phyloP scores from a whole-genome alignment of 2,113 vertebrate species.

The Numenius arquata region DNA sequence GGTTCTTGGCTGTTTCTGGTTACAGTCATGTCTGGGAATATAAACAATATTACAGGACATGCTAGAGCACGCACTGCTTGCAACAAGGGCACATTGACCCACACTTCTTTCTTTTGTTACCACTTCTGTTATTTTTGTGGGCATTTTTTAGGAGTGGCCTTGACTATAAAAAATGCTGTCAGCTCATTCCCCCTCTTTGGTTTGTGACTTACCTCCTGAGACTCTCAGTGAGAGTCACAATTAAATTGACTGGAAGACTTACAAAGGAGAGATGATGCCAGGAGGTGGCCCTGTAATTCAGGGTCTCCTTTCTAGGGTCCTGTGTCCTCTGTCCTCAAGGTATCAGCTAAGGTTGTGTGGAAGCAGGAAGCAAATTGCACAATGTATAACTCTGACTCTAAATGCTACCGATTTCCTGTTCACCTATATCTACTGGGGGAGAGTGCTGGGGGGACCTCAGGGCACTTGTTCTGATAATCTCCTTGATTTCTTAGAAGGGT shows the following conservation, averaged over 20 bases:
- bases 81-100: conserved; percentile 3
- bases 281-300: not conserved
- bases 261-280: not conserved
- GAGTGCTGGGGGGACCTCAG: not conserved
- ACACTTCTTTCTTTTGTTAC: not conserved
- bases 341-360: not conserved
- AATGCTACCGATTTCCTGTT: not conserved
- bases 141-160: not conserved
- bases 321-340: not conserved
- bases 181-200: not conserved
- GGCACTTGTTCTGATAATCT: not conserved
- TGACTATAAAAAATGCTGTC: not conserved
- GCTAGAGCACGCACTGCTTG: not conserved
- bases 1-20: conserved; percentile 6
- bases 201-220: not conserved
- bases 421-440: not conserved
- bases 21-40: not conserved
- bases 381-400: not conserved
- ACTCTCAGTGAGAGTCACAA: not conserved
- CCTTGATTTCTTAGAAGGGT: not conserved
- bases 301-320: not conserved
- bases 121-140: not conserved
- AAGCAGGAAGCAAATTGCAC: not conserved
- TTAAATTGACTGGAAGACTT: not conserved
- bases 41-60: not conserved